Evolutionary conservation across 2,113 vertebrate species (phyloP).

Genomic region (Platanista minor): DNA sequence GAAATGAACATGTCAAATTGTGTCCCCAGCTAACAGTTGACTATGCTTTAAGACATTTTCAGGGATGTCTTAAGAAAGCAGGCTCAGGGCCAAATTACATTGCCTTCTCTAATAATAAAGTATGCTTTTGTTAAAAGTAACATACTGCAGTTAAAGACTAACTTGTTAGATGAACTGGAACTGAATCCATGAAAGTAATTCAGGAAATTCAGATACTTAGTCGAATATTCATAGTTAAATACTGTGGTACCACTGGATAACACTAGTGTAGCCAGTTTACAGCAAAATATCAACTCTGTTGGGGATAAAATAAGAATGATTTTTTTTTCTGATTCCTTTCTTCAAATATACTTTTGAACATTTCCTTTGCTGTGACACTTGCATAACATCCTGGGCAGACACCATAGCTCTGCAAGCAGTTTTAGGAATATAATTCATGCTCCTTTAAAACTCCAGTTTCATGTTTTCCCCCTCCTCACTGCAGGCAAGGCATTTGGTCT

Average conservation of each 20-base stretch:
- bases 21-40: not conserved
- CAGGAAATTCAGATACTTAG: not conserved
- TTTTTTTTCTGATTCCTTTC: not conserved
- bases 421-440: not conserved
- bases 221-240: not conserved
- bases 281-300: not conserved
- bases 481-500: not conserved
- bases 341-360: conserved; percentile 16
- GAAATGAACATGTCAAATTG: not conserved
- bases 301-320: not conserved
- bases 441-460: not conserved
- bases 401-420: not conserved
- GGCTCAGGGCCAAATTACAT: not conserved
- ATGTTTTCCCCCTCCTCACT: not conserved
- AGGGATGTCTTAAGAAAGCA: not conserved
- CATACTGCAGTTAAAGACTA: not conserved
- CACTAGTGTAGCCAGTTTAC: not conserved
- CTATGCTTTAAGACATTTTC: not conserved
- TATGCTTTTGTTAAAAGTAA: conserved; percentile 10
- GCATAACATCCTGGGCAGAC: not conserved
- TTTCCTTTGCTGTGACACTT: not conserved
- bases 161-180: not conserved
- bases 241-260: not conserved
- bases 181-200: not conserved
- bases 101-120: not conserved